phyloP scores from a whole-genome alignment of 2,797 vertebrate species.

The Mus spretus region DNA sequence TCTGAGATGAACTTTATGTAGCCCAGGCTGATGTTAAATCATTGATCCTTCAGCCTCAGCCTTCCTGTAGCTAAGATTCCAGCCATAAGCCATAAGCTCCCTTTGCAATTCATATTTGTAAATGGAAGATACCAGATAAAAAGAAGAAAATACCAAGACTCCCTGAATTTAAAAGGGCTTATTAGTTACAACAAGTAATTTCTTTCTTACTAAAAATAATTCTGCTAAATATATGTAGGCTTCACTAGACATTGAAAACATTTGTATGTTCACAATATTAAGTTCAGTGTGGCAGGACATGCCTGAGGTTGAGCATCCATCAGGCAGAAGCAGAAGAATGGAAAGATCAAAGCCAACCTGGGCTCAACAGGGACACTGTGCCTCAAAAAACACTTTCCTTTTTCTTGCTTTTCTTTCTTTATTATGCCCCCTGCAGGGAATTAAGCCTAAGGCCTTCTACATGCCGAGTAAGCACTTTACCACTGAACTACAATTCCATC shows the following conservation, averaged over 20 bases:
- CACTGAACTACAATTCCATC: background rate
- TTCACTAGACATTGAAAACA: background rate
- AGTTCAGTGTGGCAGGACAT: background rate
- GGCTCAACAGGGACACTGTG: background rate
- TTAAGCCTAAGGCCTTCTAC: background rate
- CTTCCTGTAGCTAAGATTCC: background rate
- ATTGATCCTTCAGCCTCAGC: background rate
- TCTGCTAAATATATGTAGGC: background rate
- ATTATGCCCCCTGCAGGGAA: background rate
- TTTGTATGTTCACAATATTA: background rate
- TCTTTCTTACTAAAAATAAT: slow-evolving; percentile 6
- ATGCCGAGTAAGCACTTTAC: background rate
- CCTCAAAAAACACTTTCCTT: background rate
- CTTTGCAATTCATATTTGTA: background rate
- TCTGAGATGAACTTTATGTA: background rate
- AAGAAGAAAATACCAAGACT: background rate
- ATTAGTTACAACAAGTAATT: background rate
- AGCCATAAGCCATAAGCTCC: background rate
- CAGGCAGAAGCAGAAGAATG: background rate
- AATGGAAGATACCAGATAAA: background rate
- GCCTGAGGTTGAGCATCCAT: background rate
- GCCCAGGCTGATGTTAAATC: background rate
- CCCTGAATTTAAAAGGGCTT: background rate
- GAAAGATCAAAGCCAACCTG: background rate
- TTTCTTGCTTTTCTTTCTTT: no score